Percentiles rank a stretch among this genome's conserved stretches.
phyloP scores from a whole-genome alignment of 2,113 vertebrate genomes.

The Thoracochromis brauschi region DNA sequence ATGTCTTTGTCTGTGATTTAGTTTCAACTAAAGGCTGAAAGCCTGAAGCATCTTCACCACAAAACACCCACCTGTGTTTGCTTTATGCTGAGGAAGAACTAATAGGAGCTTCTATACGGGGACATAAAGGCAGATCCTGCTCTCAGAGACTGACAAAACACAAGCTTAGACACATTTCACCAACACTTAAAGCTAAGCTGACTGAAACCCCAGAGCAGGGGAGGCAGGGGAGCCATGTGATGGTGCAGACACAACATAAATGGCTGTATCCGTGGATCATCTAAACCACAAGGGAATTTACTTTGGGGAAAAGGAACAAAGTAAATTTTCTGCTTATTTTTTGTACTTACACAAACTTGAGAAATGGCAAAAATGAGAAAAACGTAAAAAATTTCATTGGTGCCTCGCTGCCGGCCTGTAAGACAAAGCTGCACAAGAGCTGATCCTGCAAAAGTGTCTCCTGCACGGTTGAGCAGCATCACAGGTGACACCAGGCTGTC shows the following conservation, averaged over 20 bases:
- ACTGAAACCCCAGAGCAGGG: background rate
- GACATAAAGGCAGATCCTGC: background rate
- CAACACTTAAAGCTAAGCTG: background rate
- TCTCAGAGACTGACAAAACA: background rate
- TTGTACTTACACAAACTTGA: background rate
- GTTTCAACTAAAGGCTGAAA: background rate
- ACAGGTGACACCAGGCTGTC: background rate
- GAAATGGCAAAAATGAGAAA: background rate
- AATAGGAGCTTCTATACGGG: background rate
- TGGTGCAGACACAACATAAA: background rate
- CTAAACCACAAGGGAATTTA: background rate
- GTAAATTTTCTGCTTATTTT: background rate
- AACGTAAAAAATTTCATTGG: background rate
- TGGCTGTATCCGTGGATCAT: background rate
- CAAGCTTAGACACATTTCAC: background rate
- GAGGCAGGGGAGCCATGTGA: background rate
- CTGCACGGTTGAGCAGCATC: background rate
- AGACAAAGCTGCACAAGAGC: background rate
- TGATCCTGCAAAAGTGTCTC: background rate
- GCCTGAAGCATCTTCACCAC: background rate
- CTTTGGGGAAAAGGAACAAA: background rate
- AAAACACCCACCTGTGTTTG: background rate
- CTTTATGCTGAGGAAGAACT: background rate
- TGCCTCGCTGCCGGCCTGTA: background rate
- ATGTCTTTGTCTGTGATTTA: background rate